A percentile compares a stretch with the other conserved stretches of the same genome.
phyloP scores from a whole-genome alignment of 2,888 invertebrate species.

The Epinotia brunnichana region DNA sequence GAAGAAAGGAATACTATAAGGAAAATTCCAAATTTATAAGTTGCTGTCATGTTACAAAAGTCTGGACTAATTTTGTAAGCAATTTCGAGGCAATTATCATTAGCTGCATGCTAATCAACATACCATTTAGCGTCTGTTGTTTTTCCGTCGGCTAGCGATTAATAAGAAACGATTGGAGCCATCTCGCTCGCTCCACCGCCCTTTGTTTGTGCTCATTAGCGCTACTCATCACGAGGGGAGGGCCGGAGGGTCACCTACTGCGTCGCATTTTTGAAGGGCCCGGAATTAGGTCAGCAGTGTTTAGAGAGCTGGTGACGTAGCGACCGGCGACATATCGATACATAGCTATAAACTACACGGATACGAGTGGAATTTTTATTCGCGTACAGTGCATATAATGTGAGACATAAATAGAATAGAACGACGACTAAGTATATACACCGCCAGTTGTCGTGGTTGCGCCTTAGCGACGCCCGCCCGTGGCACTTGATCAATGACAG shows the following conservation, averaged over 20 bases:
- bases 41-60: neutral
- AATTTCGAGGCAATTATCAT: slow-evolving; percentile 11
- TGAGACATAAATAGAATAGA: slow-evolving; percentile 47
- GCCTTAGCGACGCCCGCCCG: slow-evolving; percentile 35
- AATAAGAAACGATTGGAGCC: slow-evolving; percentile 18
- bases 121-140: slow-evolving; percentile 18
- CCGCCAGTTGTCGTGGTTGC: slow-evolving; percentile 40
- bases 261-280: slow-evolving; percentile 42
- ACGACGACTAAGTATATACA: slow-evolving; percentile 46
- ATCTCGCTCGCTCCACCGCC: neutral
- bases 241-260: slow-evolving; percentile 34
- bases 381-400: slow-evolving; percentile 38
- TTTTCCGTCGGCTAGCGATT: neutral
- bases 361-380: slow-evolving; percentile 39
- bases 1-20: neutral
- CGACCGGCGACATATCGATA: slow-evolving; percentile 19
- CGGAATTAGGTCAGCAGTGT: slow-evolving; percentile 44
- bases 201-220: slow-evolving; percentile 25
- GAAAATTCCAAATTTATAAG: neutral
- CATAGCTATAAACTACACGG: slow-evolving; percentile 13
- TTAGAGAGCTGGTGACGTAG: slow-evolving; percentile 34
- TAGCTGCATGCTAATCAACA: slow-evolving; percentile 18
- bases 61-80: slow-evolving; percentile 15
- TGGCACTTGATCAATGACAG: slow-evolving; percentile 44
- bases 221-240: slow-evolving; percentile 19